These are phyloP conservation scores for Pteromalus puparum DNA, from an alignment of 1,140 invertebrate species.

Conservation along the genomic window DNA sequence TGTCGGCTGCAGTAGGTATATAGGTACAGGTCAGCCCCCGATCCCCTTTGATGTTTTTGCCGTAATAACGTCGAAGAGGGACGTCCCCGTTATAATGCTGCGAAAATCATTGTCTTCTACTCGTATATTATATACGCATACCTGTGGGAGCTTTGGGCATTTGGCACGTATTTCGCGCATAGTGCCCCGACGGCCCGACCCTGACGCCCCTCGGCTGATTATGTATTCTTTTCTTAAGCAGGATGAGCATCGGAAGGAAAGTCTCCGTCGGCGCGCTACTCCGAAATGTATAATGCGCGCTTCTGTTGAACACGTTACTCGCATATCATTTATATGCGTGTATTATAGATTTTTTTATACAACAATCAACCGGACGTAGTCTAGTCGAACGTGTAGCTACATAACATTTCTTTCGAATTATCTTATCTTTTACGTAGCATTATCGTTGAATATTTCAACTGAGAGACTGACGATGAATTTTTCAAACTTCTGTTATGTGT, in stretches of 20 bases:
- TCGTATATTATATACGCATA: neutral
- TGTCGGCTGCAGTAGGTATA: neutral
- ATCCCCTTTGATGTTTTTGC: neutral
- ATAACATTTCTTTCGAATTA: too few relatives aligned
- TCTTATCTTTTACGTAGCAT: too few relatives aligned
- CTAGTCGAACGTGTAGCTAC: too few relatives aligned
- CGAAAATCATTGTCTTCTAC: neutral
- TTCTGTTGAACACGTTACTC: neutral
- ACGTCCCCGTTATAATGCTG: neutral
- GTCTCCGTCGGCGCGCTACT: too few relatives aligned
- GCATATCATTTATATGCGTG: neutral
- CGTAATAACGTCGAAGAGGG: neutral
- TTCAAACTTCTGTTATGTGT: too few relatives aligned
- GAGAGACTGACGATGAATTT: too few relatives aligned
- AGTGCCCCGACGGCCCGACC: neutral
- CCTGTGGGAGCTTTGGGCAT: neutral
- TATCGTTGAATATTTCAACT: too few relatives aligned
- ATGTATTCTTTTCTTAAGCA: neutral
- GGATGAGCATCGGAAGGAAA: neutral
- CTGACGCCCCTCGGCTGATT: neutral
- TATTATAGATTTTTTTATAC: neutral
- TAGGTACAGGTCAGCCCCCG: neutral
- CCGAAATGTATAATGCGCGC: neutral
- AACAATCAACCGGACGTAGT: neutral
- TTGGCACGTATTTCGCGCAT: neutral